phyloP scores from a whole-genome alignment of 1,140 invertebrate genomes.

The Lysiphlebus fabarum region DNA sequence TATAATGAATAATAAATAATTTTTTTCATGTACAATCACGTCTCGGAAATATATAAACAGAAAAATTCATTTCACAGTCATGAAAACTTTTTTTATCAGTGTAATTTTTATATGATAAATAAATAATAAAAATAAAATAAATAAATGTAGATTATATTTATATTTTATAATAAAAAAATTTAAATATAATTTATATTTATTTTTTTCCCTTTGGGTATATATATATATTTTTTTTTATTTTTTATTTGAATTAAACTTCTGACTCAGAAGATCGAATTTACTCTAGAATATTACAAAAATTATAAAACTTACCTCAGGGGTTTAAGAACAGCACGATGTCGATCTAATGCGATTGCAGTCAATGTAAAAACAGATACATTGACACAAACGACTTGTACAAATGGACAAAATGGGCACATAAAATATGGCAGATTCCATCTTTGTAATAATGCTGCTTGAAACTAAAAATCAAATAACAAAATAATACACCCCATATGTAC shows the following conservation, averaged over 20 bases:
- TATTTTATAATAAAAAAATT: no score
- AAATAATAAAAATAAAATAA: no score
- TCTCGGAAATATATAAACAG: no score
- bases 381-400: constrained; percentile 73
- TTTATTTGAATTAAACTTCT: no score
- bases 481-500: not conserved
- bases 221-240: no score
- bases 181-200: no score
- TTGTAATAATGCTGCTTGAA: constrained; percentile 78
- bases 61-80: no score
- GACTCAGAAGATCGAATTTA: not conserved
- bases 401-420: constrained; percentile 80
- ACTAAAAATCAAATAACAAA: constrained; percentile 57
- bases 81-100: not conserved
- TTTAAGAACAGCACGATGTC: constrained; percentile 69
- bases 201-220: no score
- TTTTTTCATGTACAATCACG: no score
- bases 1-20: no score
- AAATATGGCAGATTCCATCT: constrained; percentile 79
- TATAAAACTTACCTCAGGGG: constrained; percentile 60
- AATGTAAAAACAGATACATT: constrained; percentile 81
- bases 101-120: not conserved
- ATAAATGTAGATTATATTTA: no score
- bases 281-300: not conserved
- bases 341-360: constrained; percentile 75